Conservation (phyloP, 2,797 vertebrate species). For the Danionella dracula region DNA sequence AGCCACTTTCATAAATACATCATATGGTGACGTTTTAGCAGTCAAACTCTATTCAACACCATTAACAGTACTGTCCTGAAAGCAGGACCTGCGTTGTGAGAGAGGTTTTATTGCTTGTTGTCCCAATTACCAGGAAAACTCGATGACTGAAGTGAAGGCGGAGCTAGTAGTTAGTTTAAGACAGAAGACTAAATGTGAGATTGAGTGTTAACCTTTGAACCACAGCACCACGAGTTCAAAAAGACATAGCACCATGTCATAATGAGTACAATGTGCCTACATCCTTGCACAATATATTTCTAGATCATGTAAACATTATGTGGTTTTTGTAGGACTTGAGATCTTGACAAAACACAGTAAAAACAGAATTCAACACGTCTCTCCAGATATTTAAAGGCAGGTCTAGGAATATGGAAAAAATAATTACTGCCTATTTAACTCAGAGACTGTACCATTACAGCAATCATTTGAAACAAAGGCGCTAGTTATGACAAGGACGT, state of each 20-base stretch:
- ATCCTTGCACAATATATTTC: slow-evolving; percentile 61
- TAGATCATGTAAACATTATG: slow-evolving; percentile 74
- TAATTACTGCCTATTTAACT: neutral
- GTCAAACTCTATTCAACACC: neutral
- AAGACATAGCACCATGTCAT: slow-evolving; percentile 78
- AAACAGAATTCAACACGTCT: slow-evolving; percentile 31
- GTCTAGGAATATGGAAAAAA: slow-evolving; percentile 43
- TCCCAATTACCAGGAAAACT: slow-evolving; percentile 61
- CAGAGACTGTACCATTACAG: slow-evolving; percentile 14
- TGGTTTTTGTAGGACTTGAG: slow-evolving; percentile 48
- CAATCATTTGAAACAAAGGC: slow-evolving; percentile 64
- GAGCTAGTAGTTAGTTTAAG: slow-evolving; percentile 54
- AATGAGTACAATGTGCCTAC: slow-evolving; percentile 71
- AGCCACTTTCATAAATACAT: neutral
- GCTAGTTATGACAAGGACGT: slow-evolving; percentile 47
- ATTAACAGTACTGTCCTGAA: slow-evolving; percentile 13
- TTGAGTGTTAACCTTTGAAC: slow-evolving; percentile 64
- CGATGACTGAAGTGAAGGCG: slow-evolving; percentile 58
- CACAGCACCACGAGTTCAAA: slow-evolving; percentile 76
- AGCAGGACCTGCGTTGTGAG: slow-evolving; percentile 33
- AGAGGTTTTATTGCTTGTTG: slow-evolving; percentile 49
- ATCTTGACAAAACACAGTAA: slow-evolving; percentile 60
- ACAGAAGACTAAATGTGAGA: slow-evolving; percentile 60
- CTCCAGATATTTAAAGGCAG: slow-evolving; percentile 58
- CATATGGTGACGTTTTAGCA: neutral